Percentiles rank a stretch among this genome's conserved stretches.
Evolutionary conservation across 2,797 vertebrate genomes (phyloP).

Genomic region (Numenius phaeopus): DNA sequence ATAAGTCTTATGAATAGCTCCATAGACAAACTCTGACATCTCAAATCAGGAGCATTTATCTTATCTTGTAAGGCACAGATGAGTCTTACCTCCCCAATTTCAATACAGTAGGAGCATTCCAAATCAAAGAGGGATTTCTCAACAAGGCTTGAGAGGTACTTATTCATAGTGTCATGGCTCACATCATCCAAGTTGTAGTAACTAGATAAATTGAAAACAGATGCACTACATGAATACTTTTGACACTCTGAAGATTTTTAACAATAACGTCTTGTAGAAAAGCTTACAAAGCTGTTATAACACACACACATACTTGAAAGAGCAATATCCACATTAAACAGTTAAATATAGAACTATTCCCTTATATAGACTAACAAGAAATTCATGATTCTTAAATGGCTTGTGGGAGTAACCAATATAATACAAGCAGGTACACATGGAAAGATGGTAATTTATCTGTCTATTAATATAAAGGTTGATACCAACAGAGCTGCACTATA

Average conservation of each 20-base stretch:
- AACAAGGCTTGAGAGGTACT: conserved; percentile 91
- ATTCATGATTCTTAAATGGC: conserved; percentile 15
- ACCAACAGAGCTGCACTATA: conserved; percentile 1
- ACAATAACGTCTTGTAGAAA: not conserved
- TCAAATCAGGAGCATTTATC: not conserved
- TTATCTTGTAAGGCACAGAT: not conserved
- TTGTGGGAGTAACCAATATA: not conserved
- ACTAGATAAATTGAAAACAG: conserved; percentile 78
- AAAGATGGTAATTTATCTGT: not conserved
- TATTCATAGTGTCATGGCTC: conserved; percentile 92
- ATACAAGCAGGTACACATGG: not conserved
- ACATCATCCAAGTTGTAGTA: conserved; percentile 94
- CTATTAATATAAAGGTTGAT: conserved; percentile 2
- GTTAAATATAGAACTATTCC: not conserved
- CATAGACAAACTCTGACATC: not conserved
- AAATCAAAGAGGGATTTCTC: conserved; percentile 91
- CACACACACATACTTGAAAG: not conserved
- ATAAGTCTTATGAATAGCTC: not conserved
- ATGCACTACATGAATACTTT: not conserved
- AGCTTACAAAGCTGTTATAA: not conserved
- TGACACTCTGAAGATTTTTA: conserved; percentile 6
- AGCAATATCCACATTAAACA: not conserved
- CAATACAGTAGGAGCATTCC: conserved; percentile 93
- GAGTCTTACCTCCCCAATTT: conserved; percentile 89
- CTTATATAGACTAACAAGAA: not conserved